phyloP scores from a whole-genome alignment of 2,797 vertebrate species.

The Danio jaintianensis region DNA sequence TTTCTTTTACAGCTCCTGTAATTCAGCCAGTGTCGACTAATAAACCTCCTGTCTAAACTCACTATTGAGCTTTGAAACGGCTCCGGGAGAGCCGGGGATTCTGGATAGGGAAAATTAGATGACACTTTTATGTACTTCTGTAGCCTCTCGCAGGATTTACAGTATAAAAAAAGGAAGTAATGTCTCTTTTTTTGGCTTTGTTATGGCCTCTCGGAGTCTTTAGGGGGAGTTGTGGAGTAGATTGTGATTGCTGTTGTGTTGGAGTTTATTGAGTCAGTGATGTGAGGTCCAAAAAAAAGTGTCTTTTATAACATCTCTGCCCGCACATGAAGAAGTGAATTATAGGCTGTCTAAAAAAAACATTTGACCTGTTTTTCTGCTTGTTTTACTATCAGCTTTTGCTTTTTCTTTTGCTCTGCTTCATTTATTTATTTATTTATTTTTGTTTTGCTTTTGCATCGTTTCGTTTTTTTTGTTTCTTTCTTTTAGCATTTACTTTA shows the following conservation, averaged over 20 bases:
- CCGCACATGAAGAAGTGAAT: slow-evolving; percentile 5
- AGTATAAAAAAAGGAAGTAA: slow-evolving; percentile 37
- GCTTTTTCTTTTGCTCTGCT: neutral
- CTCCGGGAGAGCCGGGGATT: slow-evolving; percentile 32
- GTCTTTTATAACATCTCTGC: neutral
- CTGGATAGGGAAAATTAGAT: slow-evolving; percentile 22
- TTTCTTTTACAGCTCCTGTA: slow-evolving; percentile 51
- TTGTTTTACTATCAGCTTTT: neutral
- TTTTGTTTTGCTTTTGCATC: neutral
- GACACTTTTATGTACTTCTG: slow-evolving; percentile 42
- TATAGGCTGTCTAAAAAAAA: neutral
- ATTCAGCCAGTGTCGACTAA: slow-evolving; percentile 45
- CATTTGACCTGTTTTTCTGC: neutral
- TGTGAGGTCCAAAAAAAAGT: neutral
- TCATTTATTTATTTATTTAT: neutral
- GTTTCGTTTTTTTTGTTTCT: neutral
- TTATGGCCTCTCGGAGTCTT: slow-evolving; percentile 26
- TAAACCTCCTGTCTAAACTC: slow-evolving; percentile 40
- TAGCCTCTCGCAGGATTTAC: slow-evolving; percentile 35
- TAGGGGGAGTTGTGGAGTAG: slow-evolving; percentile 36
- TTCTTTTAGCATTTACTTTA: no score
- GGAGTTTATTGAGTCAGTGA: slow-evolving; percentile 17
- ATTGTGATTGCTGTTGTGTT: slow-evolving; percentile 13
- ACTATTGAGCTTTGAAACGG: slow-evolving; percentile 45
- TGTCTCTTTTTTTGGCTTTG: slow-evolving; percentile 6